phyloP scores from a whole-genome alignment of 2,888 invertebrate species.

The Chromoteleia sp. region DNA sequence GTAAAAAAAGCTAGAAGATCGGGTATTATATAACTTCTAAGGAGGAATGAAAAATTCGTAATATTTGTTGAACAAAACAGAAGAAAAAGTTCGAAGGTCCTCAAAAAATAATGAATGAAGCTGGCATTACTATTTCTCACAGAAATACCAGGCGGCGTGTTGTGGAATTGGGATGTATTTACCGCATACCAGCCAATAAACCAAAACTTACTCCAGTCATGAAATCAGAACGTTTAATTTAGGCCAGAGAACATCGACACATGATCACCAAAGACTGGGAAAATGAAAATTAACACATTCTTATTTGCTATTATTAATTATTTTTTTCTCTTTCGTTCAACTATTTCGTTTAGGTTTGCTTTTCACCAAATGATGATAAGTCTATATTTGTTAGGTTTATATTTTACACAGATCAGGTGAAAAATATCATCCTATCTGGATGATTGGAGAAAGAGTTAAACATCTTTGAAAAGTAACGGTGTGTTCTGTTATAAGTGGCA shows the following conservation, averaged over 20 bases:
- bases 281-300: background rate
- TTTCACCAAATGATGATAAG: constrained; percentile 20
- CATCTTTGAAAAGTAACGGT: constrained; percentile 12
- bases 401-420: background rate
- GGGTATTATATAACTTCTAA: background rate
- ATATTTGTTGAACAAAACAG: background rate
- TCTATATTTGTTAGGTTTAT: background rate
- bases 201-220: constrained; percentile 14
- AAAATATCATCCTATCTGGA: constrained; percentile 15
- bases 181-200: constrained; percentile 9
- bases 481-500: constrained; percentile 8
- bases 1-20: background rate
- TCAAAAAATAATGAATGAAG: background rate
- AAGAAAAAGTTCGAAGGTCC: background rate
- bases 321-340: too few species aligned
- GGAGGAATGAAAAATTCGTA: background rate
- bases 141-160: too few species aligned
- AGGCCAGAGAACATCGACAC: constrained; percentile 5
- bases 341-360: constrained; percentile 29
- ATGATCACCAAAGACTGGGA: constrained; percentile 19
- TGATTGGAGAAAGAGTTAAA: background rate
- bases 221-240: constrained; percentile 3
- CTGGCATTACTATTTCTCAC: too few species aligned
- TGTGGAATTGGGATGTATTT: too few species aligned
- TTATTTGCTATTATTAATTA: too few species aligned